phyloP scores from a whole-genome alignment of 1,140 invertebrate genomes.

The Heliothis virescens region DNA sequence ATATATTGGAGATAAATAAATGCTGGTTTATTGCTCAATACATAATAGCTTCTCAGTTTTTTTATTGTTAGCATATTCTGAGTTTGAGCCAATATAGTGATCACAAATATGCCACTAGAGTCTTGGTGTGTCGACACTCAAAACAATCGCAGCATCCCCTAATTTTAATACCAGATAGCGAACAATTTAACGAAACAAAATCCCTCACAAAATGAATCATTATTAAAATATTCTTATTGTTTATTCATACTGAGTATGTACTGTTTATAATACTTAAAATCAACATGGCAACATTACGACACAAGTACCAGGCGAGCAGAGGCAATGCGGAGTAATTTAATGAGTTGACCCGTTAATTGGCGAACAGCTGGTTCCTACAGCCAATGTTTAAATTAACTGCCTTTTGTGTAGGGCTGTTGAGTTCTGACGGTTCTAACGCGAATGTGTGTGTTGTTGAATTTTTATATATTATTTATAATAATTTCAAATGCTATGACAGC shows the following conservation, averaged over 20 bases:
- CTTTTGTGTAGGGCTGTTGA: constrained; percentile 40
- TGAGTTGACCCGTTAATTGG: constrained; percentile 76
- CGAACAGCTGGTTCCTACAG: constrained; percentile 68
- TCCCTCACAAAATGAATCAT: too few relatives aligned
- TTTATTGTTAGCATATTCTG: too few relatives aligned
- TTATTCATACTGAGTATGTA: background rate
- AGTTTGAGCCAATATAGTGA: too few relatives aligned
- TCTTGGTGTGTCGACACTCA: too few relatives aligned
- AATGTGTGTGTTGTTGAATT: background rate
- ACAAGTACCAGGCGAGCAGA: constrained; percentile 50
- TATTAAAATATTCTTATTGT: background rate
- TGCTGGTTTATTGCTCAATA: too few relatives aligned
- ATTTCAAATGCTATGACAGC: too few relatives aligned
- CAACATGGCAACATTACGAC: constrained; percentile 37
- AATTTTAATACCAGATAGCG: too few relatives aligned
- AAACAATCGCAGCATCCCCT: too few relatives aligned
- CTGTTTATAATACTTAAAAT: constrained; percentile 44
- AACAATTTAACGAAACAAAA: too few relatives aligned
- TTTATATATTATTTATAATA: too few relatives aligned
- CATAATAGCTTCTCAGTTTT: too few relatives aligned
- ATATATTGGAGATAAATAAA: background rate
- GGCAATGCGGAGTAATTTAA: constrained; percentile 69
- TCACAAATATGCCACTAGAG: too few relatives aligned
- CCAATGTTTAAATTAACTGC: constrained; percentile 74
- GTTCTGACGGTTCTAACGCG: constrained; percentile 18